A percentile compares a stretch with the other conserved stretches of the same genome.
Conservation (phyloP, 2,797 vertebrate species). For the Rhadinocentrus ornatus region DNA sequence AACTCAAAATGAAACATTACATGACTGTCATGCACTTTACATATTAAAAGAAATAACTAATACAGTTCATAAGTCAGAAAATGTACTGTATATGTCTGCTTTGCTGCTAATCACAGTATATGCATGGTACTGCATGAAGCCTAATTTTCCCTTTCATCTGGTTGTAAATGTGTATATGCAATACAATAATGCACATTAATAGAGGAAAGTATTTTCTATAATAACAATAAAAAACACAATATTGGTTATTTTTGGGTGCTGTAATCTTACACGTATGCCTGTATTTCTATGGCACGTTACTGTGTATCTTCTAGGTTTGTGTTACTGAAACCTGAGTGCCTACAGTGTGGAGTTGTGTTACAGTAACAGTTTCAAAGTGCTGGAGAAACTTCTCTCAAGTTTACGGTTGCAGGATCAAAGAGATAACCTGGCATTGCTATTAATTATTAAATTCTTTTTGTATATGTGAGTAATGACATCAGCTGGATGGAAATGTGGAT, state of each 20-base stretch:
- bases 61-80: constrained; percentile 14
- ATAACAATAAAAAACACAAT: too few species aligned
- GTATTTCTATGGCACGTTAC: constrained; percentile 57
- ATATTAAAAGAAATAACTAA: constrained; percentile 16
- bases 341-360: constrained; percentile 21
- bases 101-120: not conserved
- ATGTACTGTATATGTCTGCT: constrained; percentile 18
- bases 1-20: constrained; percentile 16
- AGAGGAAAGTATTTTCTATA: not conserved
- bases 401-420: constrained; percentile 28
- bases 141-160: not conserved
- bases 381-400: constrained; percentile 20
- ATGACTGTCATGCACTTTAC: constrained; percentile 20
- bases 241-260: not conserved
- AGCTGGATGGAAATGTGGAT: not conserved
- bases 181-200: not conserved
- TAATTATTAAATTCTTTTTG: constrained; percentile 28
- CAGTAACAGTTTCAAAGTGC: constrained; percentile 51
- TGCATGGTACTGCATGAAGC: not conserved
- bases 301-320: not conserved
- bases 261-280: constrained; percentile 45
- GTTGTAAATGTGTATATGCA: not conserved
- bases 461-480: constrained; percentile 11
- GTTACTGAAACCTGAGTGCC: constrained; percentile 15
- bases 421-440: constrained; percentile 4